phyloP scores from a whole-genome alignment of 2,888 invertebrate genomes.

The Odontocolon sp. region DNA sequence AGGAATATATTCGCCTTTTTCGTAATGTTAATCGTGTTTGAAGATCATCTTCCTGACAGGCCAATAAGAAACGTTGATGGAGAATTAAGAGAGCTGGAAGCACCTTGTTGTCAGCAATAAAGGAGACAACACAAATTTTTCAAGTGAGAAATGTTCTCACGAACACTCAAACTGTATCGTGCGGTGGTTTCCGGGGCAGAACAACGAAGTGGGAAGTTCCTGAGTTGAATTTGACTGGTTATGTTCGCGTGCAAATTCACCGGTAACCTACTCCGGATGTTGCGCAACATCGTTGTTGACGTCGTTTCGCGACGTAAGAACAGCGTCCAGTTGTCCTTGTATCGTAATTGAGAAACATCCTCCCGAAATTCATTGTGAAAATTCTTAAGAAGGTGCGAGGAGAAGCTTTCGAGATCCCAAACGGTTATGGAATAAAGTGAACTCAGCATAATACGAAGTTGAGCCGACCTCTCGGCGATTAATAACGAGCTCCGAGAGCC shows the following conservation, averaged over 20 bases:
- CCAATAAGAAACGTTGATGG: neutral
- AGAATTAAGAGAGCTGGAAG: slow-evolving; percentile 41
- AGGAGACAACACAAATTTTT: neutral
- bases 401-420: neutral
- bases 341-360: neutral
- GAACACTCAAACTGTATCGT: neutral
- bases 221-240: neutral
- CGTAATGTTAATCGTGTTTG: slow-evolving; percentile 4
- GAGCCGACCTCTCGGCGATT: slow-evolving; percentile 11
- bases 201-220: neutral
- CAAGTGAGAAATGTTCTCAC: slow-evolving; percentile 23
- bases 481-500: slow-evolving; percentile 6
- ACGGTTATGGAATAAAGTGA: neutral
- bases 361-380: neutral
- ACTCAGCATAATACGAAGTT: slow-evolving; percentile 2
- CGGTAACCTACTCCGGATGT: slow-evolving; percentile 27
- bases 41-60: slow-evolving; percentile 37
- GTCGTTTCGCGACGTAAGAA: neutral
- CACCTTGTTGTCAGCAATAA: neutral
- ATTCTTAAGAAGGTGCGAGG: slow-evolving; percentile 1
- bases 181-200: slow-evolving; percentile 3
- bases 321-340: neutral
- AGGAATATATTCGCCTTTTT: slow-evolving; percentile 19
- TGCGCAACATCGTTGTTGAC: slow-evolving; percentile 16
- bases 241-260: slow-evolving; percentile 53